Evolutionary conservation across 1,140 invertebrate genomes (phyloP), one percentile per base, ranked within the genome.

Genomic region (Hyphantria cunea): DNA sequence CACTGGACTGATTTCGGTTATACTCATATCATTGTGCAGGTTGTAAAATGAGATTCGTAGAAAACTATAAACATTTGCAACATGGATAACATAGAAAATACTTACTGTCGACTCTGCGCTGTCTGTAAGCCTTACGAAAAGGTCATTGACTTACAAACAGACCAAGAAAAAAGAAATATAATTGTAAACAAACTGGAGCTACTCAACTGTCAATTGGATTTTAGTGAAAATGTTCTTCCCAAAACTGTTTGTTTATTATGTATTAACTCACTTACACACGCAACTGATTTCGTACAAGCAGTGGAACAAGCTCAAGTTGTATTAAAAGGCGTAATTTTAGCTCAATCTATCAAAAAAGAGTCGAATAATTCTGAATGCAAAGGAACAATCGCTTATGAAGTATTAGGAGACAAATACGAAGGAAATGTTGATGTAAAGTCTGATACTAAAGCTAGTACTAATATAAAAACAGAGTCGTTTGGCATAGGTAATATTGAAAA

Each of bases 211-310:
- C 82, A 82, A 33, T 65, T 86, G 6, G 74, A 87, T 51, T 59
- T 86, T 47, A 75, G 59, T 25, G 67, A 75, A 9, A 71, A 77
- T 61, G 64, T 45, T 14, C 71, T 86, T 41, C 83, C 84, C 12
- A 85, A 82, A 78, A 89, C 77, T 3, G 66, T 85, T 39, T 89
- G 86, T 75, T 80, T 83, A 12, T 53, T 79, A 0, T 89, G 86
- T 56, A 76, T 80, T 53, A 76, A 80, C 6, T 67, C 79, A 6
- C 64, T 87, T 47, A 78, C 82, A 55, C 84, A 78, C 60, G 79
- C 82, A 17, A 80, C 77, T 13, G 78, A 84, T 11, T 89, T 89
- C 51, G 59, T 87, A 9, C 53, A 67, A 14, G 75, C 67, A 50
- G 79, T 86, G 2, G 82, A 84, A 61, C 62, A 61, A 47, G 73